phyloP scores from a whole-genome alignment of 2,113 vertebrate species.

The Cyrtonyx montezumae region DNA sequence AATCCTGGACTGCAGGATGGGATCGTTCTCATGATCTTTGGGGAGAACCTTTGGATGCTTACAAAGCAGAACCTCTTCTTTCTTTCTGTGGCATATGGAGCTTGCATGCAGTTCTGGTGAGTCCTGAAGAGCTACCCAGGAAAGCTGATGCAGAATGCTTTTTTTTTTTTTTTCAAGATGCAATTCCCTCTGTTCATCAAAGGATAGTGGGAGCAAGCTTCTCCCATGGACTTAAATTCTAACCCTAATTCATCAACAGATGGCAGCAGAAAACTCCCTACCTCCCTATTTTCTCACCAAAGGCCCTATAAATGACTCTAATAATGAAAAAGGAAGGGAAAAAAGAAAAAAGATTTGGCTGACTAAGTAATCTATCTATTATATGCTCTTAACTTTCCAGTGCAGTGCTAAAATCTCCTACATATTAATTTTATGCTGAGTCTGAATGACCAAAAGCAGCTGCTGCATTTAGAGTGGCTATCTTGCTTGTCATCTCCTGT shows the following conservation, averaged over 20 bases:
- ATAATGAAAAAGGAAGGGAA: not conserved
- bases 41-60: not conserved
- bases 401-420: not conserved
- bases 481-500: not conserved
- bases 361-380: not conserved
- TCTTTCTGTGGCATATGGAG: not conserved
- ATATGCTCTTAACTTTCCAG: not conserved
- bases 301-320: not conserved
- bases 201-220: not conserved
- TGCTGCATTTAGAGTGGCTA: not conserved
- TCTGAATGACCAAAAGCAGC: not conserved
- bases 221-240: not conserved
- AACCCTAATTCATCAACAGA: conserved; percentile 21
- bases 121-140: not conserved
- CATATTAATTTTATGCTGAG: not conserved
- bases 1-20: not conserved
- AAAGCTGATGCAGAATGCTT: not conserved
- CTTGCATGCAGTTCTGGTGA: not conserved
- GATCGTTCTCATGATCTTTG: not conserved
- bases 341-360: not conserved
- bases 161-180: not conserved
- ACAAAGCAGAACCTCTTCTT: not conserved
- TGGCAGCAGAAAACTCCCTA: conserved; percentile 26
- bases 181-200: not conserved
- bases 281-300: not conserved